Evolutionary conservation across 2,113 vertebrate genomes (phyloP).

Genomic region (Eidolon helvum): DNA sequence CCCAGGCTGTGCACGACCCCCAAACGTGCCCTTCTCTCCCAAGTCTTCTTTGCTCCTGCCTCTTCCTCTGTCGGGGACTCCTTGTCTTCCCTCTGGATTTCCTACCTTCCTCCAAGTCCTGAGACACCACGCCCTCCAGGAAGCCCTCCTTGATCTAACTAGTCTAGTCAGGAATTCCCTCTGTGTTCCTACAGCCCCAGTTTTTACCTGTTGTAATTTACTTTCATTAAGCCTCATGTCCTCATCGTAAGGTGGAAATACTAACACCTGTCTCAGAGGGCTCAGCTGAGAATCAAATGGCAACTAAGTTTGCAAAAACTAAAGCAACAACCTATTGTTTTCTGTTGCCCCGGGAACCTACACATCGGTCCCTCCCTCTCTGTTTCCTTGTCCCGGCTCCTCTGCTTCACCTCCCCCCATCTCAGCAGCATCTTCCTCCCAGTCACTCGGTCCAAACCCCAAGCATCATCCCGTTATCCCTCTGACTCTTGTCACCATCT

Average conservation of each 20-base stretch:
- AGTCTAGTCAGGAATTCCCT: not conserved
- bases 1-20: not conserved
- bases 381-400: not conserved
- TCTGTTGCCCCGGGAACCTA: rapidly evolving
- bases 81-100: not conserved
- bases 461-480: not conserved
- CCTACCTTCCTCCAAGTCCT: not conserved
- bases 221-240: not conserved
- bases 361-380: not conserved
- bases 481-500: rapidly evolving
- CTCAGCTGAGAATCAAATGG: not conserved
- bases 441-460: rapidly evolving
- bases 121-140: not conserved
- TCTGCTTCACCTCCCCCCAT: not conserved
- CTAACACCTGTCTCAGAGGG: not conserved
- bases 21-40: not conserved
- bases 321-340: not conserved
- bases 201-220: not conserved
- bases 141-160: not conserved
- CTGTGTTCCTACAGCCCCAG: not conserved
- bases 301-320: not conserved
- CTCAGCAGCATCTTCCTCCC: not conserved
- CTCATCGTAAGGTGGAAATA: not conserved
- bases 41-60: not conserved
- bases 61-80: not conserved